phyloP scores from a whole-genome alignment of 2,113 vertebrate species.

The Todiramphus saurophagus region DNA sequence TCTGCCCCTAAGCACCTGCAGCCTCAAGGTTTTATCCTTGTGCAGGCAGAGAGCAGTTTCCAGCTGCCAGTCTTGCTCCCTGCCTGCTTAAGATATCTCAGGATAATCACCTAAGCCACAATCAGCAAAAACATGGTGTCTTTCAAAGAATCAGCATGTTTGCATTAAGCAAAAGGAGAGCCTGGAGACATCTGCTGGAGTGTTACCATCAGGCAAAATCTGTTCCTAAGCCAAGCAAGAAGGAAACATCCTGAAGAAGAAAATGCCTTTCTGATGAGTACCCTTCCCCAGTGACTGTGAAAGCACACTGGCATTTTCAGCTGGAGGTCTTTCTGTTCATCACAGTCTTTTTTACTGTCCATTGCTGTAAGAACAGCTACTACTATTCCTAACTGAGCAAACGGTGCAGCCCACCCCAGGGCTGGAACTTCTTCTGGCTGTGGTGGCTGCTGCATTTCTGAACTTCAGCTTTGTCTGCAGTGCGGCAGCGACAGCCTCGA shows the following conservation, averaged over 20 bases:
- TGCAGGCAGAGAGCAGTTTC: background rate
- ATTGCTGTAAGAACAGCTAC: background rate
- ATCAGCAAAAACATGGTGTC: background rate
- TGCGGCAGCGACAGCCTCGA: background rate
- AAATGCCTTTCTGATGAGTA: background rate
- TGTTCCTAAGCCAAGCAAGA: background rate
- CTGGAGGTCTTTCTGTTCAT: background rate
- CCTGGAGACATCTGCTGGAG: background rate
- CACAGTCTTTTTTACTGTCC: background rate
- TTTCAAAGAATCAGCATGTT: background rate
- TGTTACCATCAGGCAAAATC: background rate
- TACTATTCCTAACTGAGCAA: background rate
- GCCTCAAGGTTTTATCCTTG: background rate
- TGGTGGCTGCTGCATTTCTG: background rate
- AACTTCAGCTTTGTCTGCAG: background rate
- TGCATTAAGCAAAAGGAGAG: background rate
- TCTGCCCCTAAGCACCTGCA: background rate
- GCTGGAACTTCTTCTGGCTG: background rate
- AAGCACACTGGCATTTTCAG: background rate
- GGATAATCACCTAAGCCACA: background rate
- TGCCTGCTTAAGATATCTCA: background rate
- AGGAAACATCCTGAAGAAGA: background rate
- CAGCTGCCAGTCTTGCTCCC: background rate
- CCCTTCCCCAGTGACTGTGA: background rate
- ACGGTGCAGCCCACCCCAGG: background rate